Conservation (phyloP, 2,113 vertebrate species). For the Chrysemys picta region DNA sequence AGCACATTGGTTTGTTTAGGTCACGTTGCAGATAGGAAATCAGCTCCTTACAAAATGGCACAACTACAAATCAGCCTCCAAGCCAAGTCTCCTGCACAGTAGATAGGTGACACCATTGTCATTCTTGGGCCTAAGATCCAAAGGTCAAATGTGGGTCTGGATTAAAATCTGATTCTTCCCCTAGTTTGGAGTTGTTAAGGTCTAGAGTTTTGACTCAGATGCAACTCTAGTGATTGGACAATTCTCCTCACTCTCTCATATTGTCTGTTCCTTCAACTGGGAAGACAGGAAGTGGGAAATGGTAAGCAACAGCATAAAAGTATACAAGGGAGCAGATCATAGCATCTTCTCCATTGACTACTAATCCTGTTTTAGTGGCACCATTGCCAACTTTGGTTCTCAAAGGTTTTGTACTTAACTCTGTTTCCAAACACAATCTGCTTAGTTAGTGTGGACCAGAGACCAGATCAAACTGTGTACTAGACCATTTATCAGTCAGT, state of each 20-base stretch:
- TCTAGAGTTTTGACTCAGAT: background rate
- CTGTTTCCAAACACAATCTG: background rate
- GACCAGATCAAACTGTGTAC: background rate
- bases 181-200: background rate
- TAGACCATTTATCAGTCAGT: background rate
- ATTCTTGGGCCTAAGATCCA: background rate
- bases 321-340: rapidly evolving
- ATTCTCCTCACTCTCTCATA: rapidly evolving
- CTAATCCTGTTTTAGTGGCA: background rate
- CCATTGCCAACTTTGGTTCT: background rate
- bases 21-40: background rate
- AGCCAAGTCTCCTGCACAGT: rapidly evolving
- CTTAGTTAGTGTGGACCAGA: background rate
- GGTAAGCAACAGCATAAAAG: background rate
- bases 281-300: background rate
- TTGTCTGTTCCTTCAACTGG: background rate
- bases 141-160: background rate
- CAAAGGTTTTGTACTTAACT: background rate
- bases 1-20: rapidly evolving
- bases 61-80: background rate
- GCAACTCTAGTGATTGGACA: rapidly evolving
- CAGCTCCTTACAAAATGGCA: background rate
- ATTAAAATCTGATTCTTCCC: background rate
- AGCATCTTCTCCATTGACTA: background rate
- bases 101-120: background rate